phyloP scores from a whole-genome alignment of 2,113 vertebrate species.

The Columbina picui region DNA sequence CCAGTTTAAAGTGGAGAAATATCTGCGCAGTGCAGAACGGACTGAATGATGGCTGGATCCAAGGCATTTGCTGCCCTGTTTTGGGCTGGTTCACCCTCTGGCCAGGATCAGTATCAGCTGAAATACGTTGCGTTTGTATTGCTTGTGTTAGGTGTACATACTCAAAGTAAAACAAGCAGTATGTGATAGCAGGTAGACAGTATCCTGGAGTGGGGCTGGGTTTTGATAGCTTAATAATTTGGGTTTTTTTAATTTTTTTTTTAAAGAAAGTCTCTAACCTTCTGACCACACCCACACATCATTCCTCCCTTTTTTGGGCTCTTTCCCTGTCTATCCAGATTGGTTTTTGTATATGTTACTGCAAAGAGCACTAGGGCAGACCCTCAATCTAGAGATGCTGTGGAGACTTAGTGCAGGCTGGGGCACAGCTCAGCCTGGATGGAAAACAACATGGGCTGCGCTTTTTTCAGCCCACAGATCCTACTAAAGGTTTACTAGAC shows the following conservation, averaged over 20 bases:
- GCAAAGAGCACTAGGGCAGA: background rate
- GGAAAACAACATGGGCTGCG: fast-evolving
- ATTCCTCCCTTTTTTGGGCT: background rate
- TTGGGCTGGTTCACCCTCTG: background rate
- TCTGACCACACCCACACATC: background rate
- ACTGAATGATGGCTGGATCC: background rate
- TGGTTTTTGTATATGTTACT: background rate
- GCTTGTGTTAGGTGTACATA: background rate
- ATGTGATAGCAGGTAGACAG: background rate
- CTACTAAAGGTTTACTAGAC: background rate
- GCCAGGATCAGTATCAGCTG: background rate
- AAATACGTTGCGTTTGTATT: background rate
- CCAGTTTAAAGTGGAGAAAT: background rate
- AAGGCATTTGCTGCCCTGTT: background rate
- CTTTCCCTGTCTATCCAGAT: background rate
- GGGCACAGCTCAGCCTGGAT: background rate
- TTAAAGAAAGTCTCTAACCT: background rate
- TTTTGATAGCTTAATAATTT: background rate
- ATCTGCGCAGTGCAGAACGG: background rate
- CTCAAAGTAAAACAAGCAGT: background rate
- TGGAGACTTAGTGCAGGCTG: background rate
- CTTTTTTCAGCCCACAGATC: background rate
- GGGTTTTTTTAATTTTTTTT: background rate
- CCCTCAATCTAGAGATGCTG: background rate
- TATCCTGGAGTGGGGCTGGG: background rate